These are phyloP conservation scores for Drosophila miranda DNA, from an alignment of 1,140 invertebrate species.

Conservation along the genomic window DNA sequence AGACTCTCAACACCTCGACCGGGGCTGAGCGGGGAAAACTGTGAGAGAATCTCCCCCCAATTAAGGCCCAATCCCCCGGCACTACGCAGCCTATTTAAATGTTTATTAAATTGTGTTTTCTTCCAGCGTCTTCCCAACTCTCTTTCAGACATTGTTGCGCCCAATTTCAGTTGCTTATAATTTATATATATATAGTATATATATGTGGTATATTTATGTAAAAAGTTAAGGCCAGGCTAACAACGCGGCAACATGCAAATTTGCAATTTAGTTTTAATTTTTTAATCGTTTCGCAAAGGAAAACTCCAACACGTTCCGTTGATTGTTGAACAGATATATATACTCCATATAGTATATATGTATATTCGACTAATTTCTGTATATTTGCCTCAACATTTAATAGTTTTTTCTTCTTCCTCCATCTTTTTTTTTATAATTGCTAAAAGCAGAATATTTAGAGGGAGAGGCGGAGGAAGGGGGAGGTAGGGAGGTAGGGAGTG, in stretches of 20 bases:
- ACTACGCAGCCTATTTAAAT: slow-evolving; percentile 56
- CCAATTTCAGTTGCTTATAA: slow-evolving; percentile 31
- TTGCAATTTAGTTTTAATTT: slow-evolving; percentile 63
- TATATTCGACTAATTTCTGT: slow-evolving; percentile 35
- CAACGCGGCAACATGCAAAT: slow-evolving; percentile 63
- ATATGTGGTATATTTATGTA: slow-evolving; percentile 37
- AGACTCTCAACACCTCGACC: slow-evolving; percentile 39
- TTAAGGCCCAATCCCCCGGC: slow-evolving; percentile 27
- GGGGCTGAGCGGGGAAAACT: slow-evolving; percentile 15
- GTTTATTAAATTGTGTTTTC: slow-evolving; percentile 41
- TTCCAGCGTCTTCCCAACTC: background rate
- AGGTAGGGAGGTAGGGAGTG: background rate
- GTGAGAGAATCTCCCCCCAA: slow-evolving; percentile 40
- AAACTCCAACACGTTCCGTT: slow-evolving; percentile 53
- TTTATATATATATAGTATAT: slow-evolving; percentile 19
- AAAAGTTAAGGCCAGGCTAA: slow-evolving; percentile 46
- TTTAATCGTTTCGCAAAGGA: slow-evolving; percentile 49
- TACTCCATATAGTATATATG: slow-evolving; percentile 37
- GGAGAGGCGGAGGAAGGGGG: background rate
- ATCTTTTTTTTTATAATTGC: slow-evolving; percentile 46
- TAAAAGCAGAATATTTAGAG: slow-evolving; percentile 43
- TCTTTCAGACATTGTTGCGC: slow-evolving; percentile 43
- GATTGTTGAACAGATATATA: slow-evolving; percentile 42
- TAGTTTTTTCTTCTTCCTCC: slow-evolving; percentile 29
- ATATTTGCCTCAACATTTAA: slow-evolving; percentile 30